These are phyloP conservation scores for Ophonus ardosiacus DNA, from an alignment of 2,888 invertebrate genomes.

Conservation along the genomic window DNA sequence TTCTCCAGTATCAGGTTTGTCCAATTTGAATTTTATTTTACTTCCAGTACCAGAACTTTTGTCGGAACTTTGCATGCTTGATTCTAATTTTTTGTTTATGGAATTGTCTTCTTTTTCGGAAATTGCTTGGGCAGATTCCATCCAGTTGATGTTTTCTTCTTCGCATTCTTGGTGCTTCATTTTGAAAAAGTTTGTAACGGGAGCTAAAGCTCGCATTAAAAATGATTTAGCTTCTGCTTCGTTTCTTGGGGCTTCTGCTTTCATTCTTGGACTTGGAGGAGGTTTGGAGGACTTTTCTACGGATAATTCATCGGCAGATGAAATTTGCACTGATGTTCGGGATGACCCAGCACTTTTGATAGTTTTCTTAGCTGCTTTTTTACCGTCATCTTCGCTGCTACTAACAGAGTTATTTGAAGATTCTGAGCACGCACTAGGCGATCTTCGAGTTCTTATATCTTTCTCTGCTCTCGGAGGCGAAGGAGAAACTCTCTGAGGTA, in stretches of 20 bases:
- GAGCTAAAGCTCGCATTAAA: constrained; percentile 85
- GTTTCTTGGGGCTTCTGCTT: constrained; percentile 74
- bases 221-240: constrained; percentile 84
- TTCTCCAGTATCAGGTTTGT: constrained; percentile 78
- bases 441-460: constrained; percentile 66
- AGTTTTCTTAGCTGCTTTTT: constrained; percentile 71
- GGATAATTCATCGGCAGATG: constrained; percentile 79
- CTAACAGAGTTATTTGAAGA: constrained; percentile 70
- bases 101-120: constrained; percentile 38
- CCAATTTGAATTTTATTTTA: constrained; percentile 65
- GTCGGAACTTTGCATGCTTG: constrained; percentile 63
- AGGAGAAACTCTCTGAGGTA: constrained; percentile 70
- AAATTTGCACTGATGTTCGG: constrained; percentile 77
- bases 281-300: constrained; percentile 76
- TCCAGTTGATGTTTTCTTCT: constrained; percentile 60
- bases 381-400: constrained; percentile 73
- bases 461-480: constrained; percentile 5
- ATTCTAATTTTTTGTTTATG: constrained; percentile 24
- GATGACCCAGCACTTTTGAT: constrained; percentile 74
- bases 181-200: constrained; percentile 86
- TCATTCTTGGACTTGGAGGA: constrained; percentile 75
- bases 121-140: constrained; percentile 28
- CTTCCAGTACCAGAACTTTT: constrained; percentile 66
- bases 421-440: constrained; percentile 75
- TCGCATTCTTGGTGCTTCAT: constrained; percentile 76